Base-by-base conservation (phyloP, 2,888 invertebrate species). In the Cremastobaeus sp. region DNA sequence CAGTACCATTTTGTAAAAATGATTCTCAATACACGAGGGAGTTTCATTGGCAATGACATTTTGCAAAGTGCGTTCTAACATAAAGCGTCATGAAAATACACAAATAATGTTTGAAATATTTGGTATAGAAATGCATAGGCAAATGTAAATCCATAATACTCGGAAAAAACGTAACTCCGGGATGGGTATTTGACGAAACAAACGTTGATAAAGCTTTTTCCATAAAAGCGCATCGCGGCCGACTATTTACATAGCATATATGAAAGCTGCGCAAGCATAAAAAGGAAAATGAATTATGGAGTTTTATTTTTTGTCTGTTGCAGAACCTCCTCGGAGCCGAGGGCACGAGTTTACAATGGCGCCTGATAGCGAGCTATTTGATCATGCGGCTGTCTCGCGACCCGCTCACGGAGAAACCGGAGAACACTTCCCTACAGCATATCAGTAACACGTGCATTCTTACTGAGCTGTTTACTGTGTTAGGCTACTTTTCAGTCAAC, bases 291-390 rank as follows among this genome's bases (percentile, higher is more conserved):
- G 62, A 47, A 71, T 57, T 66, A 55, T 47, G 34, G 18, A 54
- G 21, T 47, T 47, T 47, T 34, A 28, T 64, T 55, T 52, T 43
- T 71, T 70, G 76, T 71, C 73, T 77, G 74, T 83, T 86, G n/a
- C 88, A 94, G 94, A 92, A 92, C 80, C 90, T 93, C 5, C 90
- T 97, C 65, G 93, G 93, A 17, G 93, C 94, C 9, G 96, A 96
- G 88, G 95, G 95, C 0, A 93, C 94, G 18, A 95, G 94, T 2
- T 89, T 96, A 32, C 96, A 96, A 88, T 95, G 96, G 89, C 91
- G 96, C 0, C 94, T 96, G 80, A 95, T 96, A 50, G 92, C 94
- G 28, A 93, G 94, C 66, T 92, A 95, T 82, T 89, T 96, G 57
- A 90, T 96, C 76, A 94, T 94, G 89, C 91, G 92, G 79, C 89